Base-by-base conservation (phyloP, 2,113 vertebrate genomes). In the Ardeotis arabs region DNA sequence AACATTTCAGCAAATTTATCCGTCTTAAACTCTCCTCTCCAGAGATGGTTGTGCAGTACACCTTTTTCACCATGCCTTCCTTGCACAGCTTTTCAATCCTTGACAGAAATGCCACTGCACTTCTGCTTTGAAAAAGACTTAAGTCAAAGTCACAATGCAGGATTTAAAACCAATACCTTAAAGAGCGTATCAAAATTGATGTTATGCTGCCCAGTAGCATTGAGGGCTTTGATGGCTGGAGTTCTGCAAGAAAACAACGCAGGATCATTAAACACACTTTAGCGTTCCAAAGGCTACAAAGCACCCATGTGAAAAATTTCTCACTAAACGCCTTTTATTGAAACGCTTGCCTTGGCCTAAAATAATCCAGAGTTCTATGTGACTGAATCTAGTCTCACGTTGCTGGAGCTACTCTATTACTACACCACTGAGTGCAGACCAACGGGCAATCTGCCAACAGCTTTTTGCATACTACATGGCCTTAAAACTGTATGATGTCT, bases 151-250 rank as follows among this genome's bases (percentile, higher is more conserved):
- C 33, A 84, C 17, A 39, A 28, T 0, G 12, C 25, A 83, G 44
- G 89, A 62, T 16, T 62, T 27, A 31, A 19, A 50, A 64, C 5
- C 37, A 60, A 96, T 98, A 98, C 99, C 98, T 99, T 90, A 96
- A 98, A 99, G 53, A 99, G 98, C 0, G 98, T 93, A 18, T 98
- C 92, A 55, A 98, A 87, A 84, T 97, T 98, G 84, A 99, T 98
- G 84, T 99, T 96, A 6, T 94, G 96, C 90, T 99, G 98, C 45
- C 99, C 99, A 0, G 98, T 99, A 41, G 97, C 96, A 94, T 99
- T 99, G 47, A 99, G 94, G 44, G 99, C 99, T 95, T 97, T 98
- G 89, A 98, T 98, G 84, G 99, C 99, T 41, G 97, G 95, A 31
- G 98, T 98, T 97, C 99, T 99, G 91, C 62, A 69, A 45, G 84